Base-by-base conservation (phyloP, 2,113 vertebrate genomes). In the Campylorhamphus procurvoides region DNA sequence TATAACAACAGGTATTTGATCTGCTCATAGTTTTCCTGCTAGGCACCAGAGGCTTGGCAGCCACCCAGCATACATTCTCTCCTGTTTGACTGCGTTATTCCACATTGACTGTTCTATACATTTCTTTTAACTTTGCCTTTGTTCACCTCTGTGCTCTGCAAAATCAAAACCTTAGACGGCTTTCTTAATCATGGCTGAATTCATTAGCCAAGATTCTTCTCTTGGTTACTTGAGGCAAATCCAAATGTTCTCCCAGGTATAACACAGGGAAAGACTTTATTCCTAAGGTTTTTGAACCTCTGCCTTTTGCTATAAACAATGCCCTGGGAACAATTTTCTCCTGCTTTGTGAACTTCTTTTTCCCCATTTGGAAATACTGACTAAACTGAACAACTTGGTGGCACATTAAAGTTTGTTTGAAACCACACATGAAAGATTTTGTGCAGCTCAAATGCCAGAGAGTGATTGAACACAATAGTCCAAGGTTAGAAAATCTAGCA, bases 391-490 rank as follows among this genome's bases (percentile, higher is more conserved):
- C 59, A 92, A 90, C 68, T 94, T 94, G 82, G 64, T 4, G 2
- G 56, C 20, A 46, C 52, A 86, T 88, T 88, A 96, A 90, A 92
- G 82, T 64, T 88, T 86, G 68, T 94, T 90, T 88, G 90, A 90
- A 95, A 95, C 12, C 37, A 87, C 62, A 91, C 18, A 95, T 78
- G 88, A 73, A 91, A 91, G 81, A 80, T 56, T 85, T 69, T 96
- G 67, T 77, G 52, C 39, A 75, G 87, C 85, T 88, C 52, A 80
- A 73, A 93, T 90, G 72, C 64, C 64, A 92, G 52, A 77, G 56
- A 90, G 68, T 88, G 85, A 80, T 75, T 86, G 79, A 95, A 88
- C 60, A 68, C 67, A 74, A 82, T 63, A 90, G 87, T 28, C 75
- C 68, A 76, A 93, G 87, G 86, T 93, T 49, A 96, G 75, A 85